These are phyloP conservation scores for Halcyon malimbica DNA, from an alignment of 2,113 vertebrate genomes.

Conservation along the genomic window DNA sequence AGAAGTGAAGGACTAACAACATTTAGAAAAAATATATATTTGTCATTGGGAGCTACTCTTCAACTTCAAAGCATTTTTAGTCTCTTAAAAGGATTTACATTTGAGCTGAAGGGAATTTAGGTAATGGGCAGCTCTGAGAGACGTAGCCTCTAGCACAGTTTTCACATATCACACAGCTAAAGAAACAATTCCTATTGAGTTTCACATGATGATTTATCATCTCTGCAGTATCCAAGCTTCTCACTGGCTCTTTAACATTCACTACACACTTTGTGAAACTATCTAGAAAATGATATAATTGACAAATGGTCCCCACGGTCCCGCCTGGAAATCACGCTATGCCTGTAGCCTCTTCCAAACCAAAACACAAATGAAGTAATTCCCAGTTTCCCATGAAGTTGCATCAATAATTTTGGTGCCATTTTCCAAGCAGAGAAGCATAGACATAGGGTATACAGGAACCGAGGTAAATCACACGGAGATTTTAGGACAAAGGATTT, in stretches of 20 bases:
- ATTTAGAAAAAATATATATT: slow-evolving; percentile 13
- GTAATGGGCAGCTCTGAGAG: slow-evolving; percentile 66
- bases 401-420: background rate
- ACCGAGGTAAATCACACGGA: background rate
- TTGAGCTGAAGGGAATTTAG: slow-evolving; percentile 64
- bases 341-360: background rate
- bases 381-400: background rate
- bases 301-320: background rate
- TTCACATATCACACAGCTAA: slow-evolving; percentile 18
- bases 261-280: background rate
- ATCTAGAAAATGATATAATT: background rate
- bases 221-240: background rate
- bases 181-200: slow-evolving; percentile 49
- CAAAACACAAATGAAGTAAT: background rate
- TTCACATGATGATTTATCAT: slow-evolving; percentile 65
- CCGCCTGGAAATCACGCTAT: background rate
- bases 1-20: background rate
- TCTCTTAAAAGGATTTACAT: slow-evolving; percentile 74
- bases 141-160: slow-evolving; percentile 52
- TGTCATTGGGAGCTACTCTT: slow-evolving; percentile 30
- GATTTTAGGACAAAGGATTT: background rate
- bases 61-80: slow-evolving; percentile 50
- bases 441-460: background rate
- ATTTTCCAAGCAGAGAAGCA: background rate
- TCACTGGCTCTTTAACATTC: slow-evolving; percentile 25